Conservation (phyloP, 37 sponge, comb jelly and placozoan genomes). For the Amphimedon queenslandica region DNA sequence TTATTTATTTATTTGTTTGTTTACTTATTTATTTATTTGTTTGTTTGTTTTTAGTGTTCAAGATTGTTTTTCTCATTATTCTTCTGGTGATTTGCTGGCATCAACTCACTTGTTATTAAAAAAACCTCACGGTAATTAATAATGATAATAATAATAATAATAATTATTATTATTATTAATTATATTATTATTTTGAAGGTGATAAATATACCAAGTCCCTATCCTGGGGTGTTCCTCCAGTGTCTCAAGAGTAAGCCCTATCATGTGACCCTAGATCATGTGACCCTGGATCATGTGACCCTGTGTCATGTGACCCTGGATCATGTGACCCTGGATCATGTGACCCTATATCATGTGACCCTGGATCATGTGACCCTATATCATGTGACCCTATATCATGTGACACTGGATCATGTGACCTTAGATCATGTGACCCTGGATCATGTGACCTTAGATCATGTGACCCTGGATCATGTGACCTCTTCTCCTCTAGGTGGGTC, state of each 20-base stretch:
- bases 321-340: too few relatives aligned
- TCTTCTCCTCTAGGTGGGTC: conserved; percentile 38
- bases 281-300: background rate
- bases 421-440: too few relatives aligned
- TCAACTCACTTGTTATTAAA: conserved; percentile 75
- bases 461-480: too few relatives aligned
- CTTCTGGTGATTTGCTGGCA: conserved; percentile 42
- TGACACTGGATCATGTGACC: too few relatives aligned
- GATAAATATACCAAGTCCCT: conserved; percentile 51
- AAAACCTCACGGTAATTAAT: too few relatives aligned
- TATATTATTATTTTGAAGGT: too few relatives aligned
- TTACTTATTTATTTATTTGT: background rate
- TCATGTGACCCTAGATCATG: background rate
- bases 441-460: too few relatives aligned
- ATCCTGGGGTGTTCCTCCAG: conserved; percentile 72
- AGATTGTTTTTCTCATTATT: conserved; percentile 53
- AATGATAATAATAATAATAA: too few relatives aligned
- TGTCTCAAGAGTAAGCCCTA: conserved; percentile 40
- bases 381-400: too few relatives aligned
- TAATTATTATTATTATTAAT: too few relatives aligned
- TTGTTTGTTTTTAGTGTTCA: conserved; percentile 44
- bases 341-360: too few relatives aligned
- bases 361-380: too few relatives aligned
- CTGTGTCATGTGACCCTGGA: background rate
- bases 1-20: background rate